Percentiles rank a stretch among this genome's conserved stretches.
Evolutionary conservation across 2,888 invertebrate genomes (phyloP).

Genomic region (Hypercompe scribonia): DNA sequence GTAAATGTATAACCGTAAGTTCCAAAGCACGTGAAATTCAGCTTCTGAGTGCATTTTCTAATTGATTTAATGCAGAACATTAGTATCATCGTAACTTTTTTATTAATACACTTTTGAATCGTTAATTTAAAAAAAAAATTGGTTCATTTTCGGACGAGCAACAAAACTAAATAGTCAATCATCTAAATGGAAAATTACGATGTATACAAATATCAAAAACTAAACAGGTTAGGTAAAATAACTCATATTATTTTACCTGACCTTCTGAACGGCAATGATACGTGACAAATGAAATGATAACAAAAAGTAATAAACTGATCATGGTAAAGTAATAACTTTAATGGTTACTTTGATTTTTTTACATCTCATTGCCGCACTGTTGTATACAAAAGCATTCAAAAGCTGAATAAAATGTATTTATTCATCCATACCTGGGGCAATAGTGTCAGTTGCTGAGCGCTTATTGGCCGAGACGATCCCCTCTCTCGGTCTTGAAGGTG

Average conservation of each 20-base stretch:
- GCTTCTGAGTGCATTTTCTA: not conserved
- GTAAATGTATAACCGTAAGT: not conserved
- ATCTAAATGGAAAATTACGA: not conserved
- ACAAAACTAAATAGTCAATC: too few relatives aligned
- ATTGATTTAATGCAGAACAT: too few relatives aligned
- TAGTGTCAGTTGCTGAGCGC: conserved; percentile 88
- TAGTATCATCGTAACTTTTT: too few relatives aligned
- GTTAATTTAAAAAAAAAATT: too few relatives aligned
- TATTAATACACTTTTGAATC: too few relatives aligned
- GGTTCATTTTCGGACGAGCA: too few relatives aligned
- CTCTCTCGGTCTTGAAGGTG: conserved; percentile 95
- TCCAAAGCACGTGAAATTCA: not conserved
- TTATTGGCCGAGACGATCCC: conserved; percentile 82
- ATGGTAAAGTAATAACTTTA: not conserved
- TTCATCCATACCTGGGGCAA: conserved; percentile 88
- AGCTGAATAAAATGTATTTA: not conserved
- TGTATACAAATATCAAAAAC: not conserved
- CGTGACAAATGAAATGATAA: too few relatives aligned
- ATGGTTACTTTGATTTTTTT: not conserved
- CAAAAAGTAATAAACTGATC: not conserved
- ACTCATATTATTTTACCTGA: not conserved
- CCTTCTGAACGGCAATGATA: not conserved
- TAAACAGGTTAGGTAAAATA: too few relatives aligned
- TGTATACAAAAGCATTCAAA: not conserved
- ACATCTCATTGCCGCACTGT: not conserved